Evolutionary conservation across 2,797 vertebrate genomes (phyloP).

Genomic region (Falco novaeseelandiae): DNA sequence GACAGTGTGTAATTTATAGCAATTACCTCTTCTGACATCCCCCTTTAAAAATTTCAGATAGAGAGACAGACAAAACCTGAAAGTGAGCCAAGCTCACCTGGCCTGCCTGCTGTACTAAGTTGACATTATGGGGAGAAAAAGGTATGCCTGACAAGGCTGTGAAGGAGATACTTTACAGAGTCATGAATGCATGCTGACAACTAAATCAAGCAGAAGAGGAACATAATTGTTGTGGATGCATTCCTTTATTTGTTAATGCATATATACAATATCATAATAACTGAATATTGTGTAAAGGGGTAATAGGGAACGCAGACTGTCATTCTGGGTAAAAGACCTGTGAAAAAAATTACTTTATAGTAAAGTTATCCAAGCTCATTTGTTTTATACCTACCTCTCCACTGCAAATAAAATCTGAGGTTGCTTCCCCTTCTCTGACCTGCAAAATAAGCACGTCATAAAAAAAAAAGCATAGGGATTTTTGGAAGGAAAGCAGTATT

Average conservation of each 20-base stretch:
- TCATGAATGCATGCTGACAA: conserved; percentile 66
- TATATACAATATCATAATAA: conserved; percentile 63
- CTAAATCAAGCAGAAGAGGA: conserved; percentile 67
- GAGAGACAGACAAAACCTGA: conserved; percentile 67
- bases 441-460: background rate
- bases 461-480: background rate
- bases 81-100: conserved; percentile 70
- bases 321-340: conserved; percentile 49
- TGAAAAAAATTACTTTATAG: background rate
- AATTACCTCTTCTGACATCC: conserved; percentile 65
- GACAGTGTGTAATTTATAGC: conserved; percentile 70
- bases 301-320: conserved; percentile 48
- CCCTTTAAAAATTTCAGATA: conserved; percentile 67
- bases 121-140: conserved; percentile 54
- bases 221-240: conserved; percentile 62
- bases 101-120: conserved; percentile 40
- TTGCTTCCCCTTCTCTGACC: background rate
- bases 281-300: conserved; percentile 47
- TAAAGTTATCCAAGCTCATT: background rate
- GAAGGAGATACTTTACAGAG: conserved; percentile 61
- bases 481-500: background rate
- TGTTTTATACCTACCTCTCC: background rate
- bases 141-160: conserved; percentile 24
- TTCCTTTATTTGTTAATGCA: conserved; percentile 65
- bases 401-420: background rate